phyloP scores from a whole-genome alignment of 2,888 invertebrate species.

The Alitta virens region DNA sequence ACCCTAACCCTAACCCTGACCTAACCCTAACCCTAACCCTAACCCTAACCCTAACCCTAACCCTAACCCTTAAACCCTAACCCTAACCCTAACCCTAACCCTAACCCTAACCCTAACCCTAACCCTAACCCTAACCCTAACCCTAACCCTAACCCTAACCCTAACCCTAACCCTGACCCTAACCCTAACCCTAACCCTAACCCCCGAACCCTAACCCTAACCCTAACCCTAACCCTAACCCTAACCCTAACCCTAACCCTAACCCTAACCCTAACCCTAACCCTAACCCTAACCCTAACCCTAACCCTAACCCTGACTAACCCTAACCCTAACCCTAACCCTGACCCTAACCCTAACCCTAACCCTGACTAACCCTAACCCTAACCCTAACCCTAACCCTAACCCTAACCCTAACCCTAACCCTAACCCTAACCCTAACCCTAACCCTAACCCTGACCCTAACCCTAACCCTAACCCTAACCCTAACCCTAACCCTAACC shows the following conservation, averaged over 20 bases:
- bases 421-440: background rate
- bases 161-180: too few species aligned
- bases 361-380: slow-evolving; percentile 15
- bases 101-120: slow-evolving; percentile 27
- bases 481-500: slow-evolving; percentile 20
- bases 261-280: slow-evolving; percentile 23
- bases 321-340: slow-evolving; percentile 11
- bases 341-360: too few species aligned
- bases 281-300: slow-evolving; percentile 24
- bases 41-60: slow-evolving; percentile 27
- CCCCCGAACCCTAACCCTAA: slow-evolving; percentile 25
- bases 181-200: too few species aligned
- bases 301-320: slow-evolving; percentile 25
- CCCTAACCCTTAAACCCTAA: slow-evolving; percentile 30
- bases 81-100: slow-evolving; percentile 29
- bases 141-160: slow-evolving; percentile 27
- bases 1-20: too few species aligned
- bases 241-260: slow-evolving; percentile 25
- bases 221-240: slow-evolving; percentile 31
- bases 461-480: slow-evolving; percentile 21
- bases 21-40: slow-evolving; percentile 8
- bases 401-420: slow-evolving; percentile 5
- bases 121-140: slow-evolving; percentile 18
- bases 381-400: slow-evolving; percentile 19
- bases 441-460: slow-evolving; percentile 19